Percentiles rank a stretch among this genome's conserved stretches.
Evolutionary conservation across 2,797 vertebrate species (phyloP).

Genomic region (Heteromormyrus szaboi): DNA sequence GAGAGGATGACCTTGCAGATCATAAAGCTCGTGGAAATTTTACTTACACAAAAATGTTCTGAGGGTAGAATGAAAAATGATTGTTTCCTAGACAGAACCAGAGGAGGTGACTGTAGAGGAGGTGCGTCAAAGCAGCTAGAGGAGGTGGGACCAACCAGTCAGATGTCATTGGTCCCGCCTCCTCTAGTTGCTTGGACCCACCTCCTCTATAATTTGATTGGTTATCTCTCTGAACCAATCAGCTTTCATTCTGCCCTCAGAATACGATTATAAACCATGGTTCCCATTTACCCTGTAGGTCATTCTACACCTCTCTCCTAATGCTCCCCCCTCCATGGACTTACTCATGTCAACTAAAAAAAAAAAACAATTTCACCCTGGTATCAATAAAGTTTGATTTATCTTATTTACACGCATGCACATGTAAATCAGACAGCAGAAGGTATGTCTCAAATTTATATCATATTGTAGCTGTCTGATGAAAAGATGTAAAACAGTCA

Average conservation of each 20-base stretch:
- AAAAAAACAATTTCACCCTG: neutral
- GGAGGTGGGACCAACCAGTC: neutral
- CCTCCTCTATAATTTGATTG: neutral
- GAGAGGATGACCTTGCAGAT: neutral
- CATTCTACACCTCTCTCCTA: neutral
- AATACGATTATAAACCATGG: neutral
- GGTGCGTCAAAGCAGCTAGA: neutral
- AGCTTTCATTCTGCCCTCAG: neutral
- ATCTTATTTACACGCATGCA: neutral
- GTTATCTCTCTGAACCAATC: neutral
- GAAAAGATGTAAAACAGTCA: neutral
- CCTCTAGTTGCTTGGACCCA: too few species aligned
- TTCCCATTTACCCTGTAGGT: neutral
- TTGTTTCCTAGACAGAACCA: neutral
- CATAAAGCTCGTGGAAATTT: neutral
- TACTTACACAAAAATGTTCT: neutral
- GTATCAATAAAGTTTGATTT: neutral
- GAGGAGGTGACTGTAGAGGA: neutral
- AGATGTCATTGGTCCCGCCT: neutral
- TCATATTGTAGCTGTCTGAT: neutral
- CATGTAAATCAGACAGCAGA: neutral
- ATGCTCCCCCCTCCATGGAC: neutral
- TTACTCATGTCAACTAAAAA: neutral
- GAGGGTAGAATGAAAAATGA: neutral
- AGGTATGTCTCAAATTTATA: neutral